Conservation (phyloP, 1,140 invertebrate species). For the Ptiloglossa arizonensis region DNA sequence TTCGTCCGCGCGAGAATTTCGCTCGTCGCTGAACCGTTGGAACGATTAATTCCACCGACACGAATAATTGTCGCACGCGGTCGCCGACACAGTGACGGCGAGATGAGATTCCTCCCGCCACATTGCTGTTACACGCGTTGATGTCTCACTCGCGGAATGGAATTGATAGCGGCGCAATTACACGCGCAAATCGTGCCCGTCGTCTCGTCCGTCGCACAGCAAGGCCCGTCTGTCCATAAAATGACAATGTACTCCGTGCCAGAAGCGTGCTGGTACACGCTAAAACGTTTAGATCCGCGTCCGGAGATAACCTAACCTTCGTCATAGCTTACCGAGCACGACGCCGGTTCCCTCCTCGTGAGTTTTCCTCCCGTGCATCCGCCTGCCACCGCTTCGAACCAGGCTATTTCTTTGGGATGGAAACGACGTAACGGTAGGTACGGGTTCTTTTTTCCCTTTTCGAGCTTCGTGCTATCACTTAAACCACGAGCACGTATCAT, state of each 20-base stretch:
- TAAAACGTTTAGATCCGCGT: conserved; percentile 78
- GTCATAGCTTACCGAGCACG: conserved; percentile 79
- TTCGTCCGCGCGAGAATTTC: too few species aligned
- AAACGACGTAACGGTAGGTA: conserved; percentile 23
- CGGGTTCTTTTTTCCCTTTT: not conserved
- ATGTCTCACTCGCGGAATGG: conserved; percentile 49
- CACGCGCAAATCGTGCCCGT: conserved; percentile 63
- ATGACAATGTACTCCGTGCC: conserved; percentile 71
- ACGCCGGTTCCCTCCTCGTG: conserved; percentile 63
- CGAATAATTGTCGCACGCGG: too few species aligned
- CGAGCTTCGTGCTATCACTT: too few species aligned
- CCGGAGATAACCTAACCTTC: conserved; percentile 78
- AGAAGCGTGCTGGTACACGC: conserved; percentile 62
- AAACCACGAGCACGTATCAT: too few species aligned
- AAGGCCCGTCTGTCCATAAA: conserved; percentile 64
- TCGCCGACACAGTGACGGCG: too few species aligned
- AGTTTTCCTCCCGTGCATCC: conserved; percentile 29
- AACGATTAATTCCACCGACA: too few species aligned
- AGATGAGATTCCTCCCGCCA: too few species aligned
- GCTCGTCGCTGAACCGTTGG: too few species aligned
- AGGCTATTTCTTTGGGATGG: conserved; percentile 14
- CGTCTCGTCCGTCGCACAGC: conserved; percentile 43
- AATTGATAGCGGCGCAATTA: conserved; percentile 64
- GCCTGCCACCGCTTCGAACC: conserved; percentile 1
- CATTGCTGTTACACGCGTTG: not conserved